These are phyloP conservation scores for Eupithecia subfuscata DNA, from an alignment of 2,888 invertebrate genomes.

Conservation along the genomic window DNA sequence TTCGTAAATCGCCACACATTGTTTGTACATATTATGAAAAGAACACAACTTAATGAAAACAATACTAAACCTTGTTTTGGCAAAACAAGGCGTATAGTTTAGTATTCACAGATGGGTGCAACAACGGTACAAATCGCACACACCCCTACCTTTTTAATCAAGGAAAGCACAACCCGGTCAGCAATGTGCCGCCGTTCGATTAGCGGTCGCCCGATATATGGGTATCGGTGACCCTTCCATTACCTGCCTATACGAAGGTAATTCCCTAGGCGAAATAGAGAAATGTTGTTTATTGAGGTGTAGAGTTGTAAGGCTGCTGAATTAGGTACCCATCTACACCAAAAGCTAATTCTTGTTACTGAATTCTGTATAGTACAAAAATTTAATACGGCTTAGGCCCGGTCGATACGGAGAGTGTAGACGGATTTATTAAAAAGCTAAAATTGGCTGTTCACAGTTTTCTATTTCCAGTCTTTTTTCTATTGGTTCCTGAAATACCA, in stretches of 20 bases:
- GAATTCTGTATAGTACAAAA: not conserved
- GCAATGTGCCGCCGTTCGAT: conserved; percentile 53
- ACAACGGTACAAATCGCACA: conserved; percentile 9
- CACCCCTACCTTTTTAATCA: conserved; percentile 42
- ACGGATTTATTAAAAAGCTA: not conserved
- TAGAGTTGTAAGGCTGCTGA: not conserved
- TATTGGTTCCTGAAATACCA: not conserved
- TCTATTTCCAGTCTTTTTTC: not conserved
- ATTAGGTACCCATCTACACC: not conserved
- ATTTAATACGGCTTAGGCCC: not conserved
- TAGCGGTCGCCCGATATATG: conserved; percentile 49
- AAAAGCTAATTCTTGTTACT: not conserved
- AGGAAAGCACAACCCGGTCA: conserved; percentile 32
- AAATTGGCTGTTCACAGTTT: not conserved
- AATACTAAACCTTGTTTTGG: not conserved
- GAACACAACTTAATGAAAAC: not conserved
- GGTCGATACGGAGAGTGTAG: not conserved
- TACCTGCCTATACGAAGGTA: conserved; percentile 19
- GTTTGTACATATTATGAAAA: not conserved
- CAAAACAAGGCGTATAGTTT: not conserved
- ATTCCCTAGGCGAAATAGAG: conserved; percentile 18
- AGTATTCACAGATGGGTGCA: conserved; percentile 2
- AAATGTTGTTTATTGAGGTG: conserved; percentile 16
- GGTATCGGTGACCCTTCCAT: conserved; percentile 36
- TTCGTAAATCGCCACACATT: not conserved